Percentiles rank a stretch among this genome's conserved stretches.
Evolutionary conservation across 2,888 invertebrate genomes (phyloP).

Genomic region (Notodonta ziczac): DNA sequence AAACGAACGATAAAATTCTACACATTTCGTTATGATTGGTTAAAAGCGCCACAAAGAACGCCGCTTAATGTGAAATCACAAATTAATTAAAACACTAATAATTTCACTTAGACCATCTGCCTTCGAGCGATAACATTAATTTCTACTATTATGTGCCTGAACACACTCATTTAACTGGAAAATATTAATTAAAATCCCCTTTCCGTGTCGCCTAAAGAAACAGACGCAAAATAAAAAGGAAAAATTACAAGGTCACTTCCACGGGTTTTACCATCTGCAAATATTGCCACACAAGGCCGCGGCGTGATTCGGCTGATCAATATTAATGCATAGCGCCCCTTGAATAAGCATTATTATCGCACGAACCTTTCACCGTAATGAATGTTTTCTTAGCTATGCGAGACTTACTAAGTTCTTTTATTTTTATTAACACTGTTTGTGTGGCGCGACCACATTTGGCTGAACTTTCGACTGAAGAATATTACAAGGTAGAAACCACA

Average conservation of each 20-base stretch:
- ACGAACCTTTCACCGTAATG: slow-evolving; percentile 63
- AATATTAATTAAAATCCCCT: slow-evolving; percentile 26
- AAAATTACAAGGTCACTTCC: slow-evolving; percentile 42
- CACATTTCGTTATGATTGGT: no score
- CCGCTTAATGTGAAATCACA: not conserved
- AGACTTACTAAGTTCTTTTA: slow-evolving; percentile 45
- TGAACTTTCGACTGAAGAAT: not conserved
- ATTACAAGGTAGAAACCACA: no score
- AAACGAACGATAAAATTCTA: no score
- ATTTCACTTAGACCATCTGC: not conserved
- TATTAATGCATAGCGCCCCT: slow-evolving; percentile 51
- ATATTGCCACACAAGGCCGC: slow-evolving; percentile 44
- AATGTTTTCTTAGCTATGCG: slow-evolving; percentile 52
- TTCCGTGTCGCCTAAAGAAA: slow-evolving; percentile 24
- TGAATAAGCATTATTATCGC: slow-evolving; percentile 50
- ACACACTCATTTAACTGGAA: slow-evolving; percentile 21
- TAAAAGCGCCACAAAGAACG: no score
- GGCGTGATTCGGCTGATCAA: slow-evolving; percentile 52
- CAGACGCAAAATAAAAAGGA: slow-evolving; percentile 24
- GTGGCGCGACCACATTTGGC: slow-evolving; percentile 5
- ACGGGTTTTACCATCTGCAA: slow-evolving; percentile 37
- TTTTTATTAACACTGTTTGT: slow-evolving; percentile 34
- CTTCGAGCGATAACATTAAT: slow-evolving; percentile 24
- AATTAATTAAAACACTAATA: not conserved
- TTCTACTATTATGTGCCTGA: slow-evolving; percentile 22